Percentiles rank a stretch among this genome's conserved stretches.
Evolutionary conservation across 1,140 invertebrate species (phyloP).

Genomic region (Chrysomallon squamiferum): DNA sequence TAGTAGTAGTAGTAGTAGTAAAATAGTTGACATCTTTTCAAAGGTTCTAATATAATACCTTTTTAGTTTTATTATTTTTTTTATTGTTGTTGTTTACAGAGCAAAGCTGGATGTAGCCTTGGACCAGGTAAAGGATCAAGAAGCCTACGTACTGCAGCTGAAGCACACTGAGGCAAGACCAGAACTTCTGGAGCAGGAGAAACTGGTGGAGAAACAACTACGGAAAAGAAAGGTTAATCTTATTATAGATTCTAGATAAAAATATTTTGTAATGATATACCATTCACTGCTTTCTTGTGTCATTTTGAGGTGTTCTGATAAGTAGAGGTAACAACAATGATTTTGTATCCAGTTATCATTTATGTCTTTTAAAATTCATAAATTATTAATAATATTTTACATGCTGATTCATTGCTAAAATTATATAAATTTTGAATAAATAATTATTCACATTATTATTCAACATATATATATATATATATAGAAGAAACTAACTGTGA

Average conservation of each 20-base stretch:
- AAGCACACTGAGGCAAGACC: constrained; percentile 42
- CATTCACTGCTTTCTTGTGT: neutral
- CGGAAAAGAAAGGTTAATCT: constrained; percentile 42
- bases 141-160: constrained; percentile 46
- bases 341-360: no score
- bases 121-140: constrained; percentile 49
- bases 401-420: no score
- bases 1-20: no score
- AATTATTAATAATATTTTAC: no score
- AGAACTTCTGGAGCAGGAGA: constrained; percentile 42
- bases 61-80: no score
- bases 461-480: no score
- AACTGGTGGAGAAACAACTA: constrained; percentile 52
- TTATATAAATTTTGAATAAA: no score
- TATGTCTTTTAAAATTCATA: neutral
- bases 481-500: no score
- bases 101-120: constrained; percentile 44
- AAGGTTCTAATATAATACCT: no score
- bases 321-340: neutral
- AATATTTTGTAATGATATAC: neutral
- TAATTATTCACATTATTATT: no score
- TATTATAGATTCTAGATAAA: neutral
- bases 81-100: constrained; percentile 18
- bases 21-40: no score
- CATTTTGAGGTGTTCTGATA: neutral